Evolutionary conservation across 1,140 invertebrate genomes (phyloP), one percentile per base, ranked within the genome.

Genomic region (Lamellibrachia luymesi): DNA sequence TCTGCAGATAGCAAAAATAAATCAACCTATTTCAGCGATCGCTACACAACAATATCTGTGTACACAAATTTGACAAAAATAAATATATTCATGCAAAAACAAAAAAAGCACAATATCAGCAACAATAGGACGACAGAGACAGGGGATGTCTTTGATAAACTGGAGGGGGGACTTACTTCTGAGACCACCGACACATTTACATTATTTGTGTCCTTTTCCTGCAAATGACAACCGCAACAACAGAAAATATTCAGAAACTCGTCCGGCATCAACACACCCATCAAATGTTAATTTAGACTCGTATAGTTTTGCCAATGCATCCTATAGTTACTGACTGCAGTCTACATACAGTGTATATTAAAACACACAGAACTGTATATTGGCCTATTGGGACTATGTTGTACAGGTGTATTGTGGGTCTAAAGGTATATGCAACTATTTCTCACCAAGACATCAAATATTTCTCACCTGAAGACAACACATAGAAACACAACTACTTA

Each of bases 191-290:
- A 50, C 49, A 91, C 51, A 91, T 91, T 91, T 25, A 50, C 91
- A 50, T 91, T 91, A 51, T 91, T 91, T 91, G 91, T 91, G 49
- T 13, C 91, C 51, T 91, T 91, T 91, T 50, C 91, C 91, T 91
- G 91, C 51, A 91, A 91, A 50, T 80, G 64, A 80, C 64, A 80
- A 80, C 52, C 64, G 25, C 49, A 91, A 91, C 10, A 50, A 91
- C 7, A 4, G 91, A 51, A 25, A 17, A 17, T 27, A 91, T 91
- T 22, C 22, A 91, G 91, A 91, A 91, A 22, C 91, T 50, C n/a
- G 49, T n/a, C 13, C 17, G 49, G 17, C n/a, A 50, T 91, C 49
- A 50, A 91, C 49, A 50, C 7, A 91, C 51, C 51, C 51, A 51
- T n/a, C 49, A 50, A 50, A 50, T 91, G 51, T 91, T 50, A 50